These are phyloP conservation scores for Conus canariensis DNA, from an alignment of 2,888 invertebrate species.

Conservation along the genomic window DNA sequence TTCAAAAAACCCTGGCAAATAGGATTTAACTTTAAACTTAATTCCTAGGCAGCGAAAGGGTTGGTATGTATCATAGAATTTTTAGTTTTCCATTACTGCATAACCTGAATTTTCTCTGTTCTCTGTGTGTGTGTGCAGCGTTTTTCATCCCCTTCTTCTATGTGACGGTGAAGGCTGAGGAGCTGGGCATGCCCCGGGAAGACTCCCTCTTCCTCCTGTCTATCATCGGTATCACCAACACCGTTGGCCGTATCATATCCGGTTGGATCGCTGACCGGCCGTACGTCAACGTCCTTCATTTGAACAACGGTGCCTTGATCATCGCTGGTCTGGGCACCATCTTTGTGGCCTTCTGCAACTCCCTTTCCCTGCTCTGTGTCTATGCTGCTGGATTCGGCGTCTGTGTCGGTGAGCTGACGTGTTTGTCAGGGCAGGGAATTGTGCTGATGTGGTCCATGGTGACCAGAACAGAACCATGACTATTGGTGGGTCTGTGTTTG, in stretches of 20 bases:
- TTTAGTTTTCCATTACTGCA: no score
- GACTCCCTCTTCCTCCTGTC: slow-evolving; percentile 87
- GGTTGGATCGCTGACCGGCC: slow-evolving; percentile 86
- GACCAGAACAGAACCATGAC: no score
- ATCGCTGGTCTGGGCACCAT: slow-evolving; percentile 93
- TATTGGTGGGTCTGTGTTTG: no score
- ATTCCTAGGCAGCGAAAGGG: slow-evolving; percentile 43
- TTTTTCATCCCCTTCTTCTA: slow-evolving; percentile 96
- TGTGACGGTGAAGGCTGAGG: slow-evolving; percentile 85
- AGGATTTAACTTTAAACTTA: no score
- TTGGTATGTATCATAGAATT: no score
- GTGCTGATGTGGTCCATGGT: neutral
- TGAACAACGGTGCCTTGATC: slow-evolving; percentile 94
- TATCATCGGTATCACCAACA: slow-evolving; percentile 94
- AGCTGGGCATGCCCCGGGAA: slow-evolving; percentile 68
- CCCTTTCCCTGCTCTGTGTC: slow-evolving; percentile 85
- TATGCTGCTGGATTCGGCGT: slow-evolving; percentile 93
- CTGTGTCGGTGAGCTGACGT: slow-evolving; percentile 87
- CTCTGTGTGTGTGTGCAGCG: slow-evolving; percentile 59
- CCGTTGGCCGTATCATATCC: slow-evolving; percentile 91
- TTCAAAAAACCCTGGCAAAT: no score
- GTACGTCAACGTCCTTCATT: slow-evolving; percentile 90
- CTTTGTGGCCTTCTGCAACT: slow-evolving; percentile 85
- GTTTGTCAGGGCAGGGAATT: neutral
- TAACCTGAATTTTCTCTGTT: neutral